These are phyloP conservation scores for Pilophorus perplexus DNA, from an alignment of 2,888 invertebrate genomes.

Conservation along the genomic window DNA sequence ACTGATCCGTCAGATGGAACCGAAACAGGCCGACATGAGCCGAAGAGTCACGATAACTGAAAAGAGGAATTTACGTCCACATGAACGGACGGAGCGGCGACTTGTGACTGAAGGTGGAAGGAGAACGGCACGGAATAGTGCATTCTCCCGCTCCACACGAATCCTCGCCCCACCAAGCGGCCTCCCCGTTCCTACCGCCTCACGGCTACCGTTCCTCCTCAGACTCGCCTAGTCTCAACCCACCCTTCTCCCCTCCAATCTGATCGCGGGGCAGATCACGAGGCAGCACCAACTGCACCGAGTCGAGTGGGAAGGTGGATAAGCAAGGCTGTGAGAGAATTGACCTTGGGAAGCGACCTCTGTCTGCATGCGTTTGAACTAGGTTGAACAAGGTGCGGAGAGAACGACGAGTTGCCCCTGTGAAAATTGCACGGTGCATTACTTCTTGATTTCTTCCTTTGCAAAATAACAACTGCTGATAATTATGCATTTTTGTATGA, in stretches of 20 bases:
- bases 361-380: too few relatives aligned
- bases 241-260: not conserved
- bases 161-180: too few relatives aligned
- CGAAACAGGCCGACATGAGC: conserved; percentile 1
- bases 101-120: conserved; percentile 4
- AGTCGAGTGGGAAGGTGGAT: not conserved
- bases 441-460: too few relatives aligned
- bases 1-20: not conserved
- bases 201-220: not conserved
- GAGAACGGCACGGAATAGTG: too few relatives aligned
- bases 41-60: conserved; percentile 1
- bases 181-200: not conserved
- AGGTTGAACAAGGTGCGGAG: too few relatives aligned
- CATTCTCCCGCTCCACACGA: conserved; percentile 2
- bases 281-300: not conserved
- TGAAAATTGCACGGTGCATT: too few relatives aligned
- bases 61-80: not conserved
- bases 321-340: too few relatives aligned
- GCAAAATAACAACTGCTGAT: too few relatives aligned
- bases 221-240: not conserved
- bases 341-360: too few relatives aligned
- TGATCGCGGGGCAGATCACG: not conserved
- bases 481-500: too few relatives aligned
- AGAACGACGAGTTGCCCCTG: too few relatives aligned
- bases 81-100: conserved; percentile 1